A percentile compares a stretch with the other conserved stretches of the same genome.
phyloP scores from a whole-genome alignment of 2,888 invertebrate species.

The Harmothoe impar region DNA sequence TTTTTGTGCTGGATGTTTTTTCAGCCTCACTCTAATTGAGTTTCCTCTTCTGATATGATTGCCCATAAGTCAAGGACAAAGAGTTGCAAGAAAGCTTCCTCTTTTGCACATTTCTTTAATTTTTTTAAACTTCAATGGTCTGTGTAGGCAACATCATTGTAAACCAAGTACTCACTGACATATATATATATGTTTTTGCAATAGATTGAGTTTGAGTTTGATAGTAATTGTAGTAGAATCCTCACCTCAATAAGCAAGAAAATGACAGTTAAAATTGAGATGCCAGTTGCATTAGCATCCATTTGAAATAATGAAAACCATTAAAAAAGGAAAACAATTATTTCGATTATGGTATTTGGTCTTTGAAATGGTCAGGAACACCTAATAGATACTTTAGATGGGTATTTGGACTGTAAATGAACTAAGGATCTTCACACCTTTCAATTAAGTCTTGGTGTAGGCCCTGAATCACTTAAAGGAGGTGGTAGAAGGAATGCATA shows the following conservation, averaged over 20 bases:
- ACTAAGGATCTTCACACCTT: too few species aligned
- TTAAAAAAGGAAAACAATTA: too few species aligned
- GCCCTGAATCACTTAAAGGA: too few species aligned
- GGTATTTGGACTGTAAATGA: too few species aligned
- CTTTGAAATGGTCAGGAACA: too few species aligned
- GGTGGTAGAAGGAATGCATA: too few species aligned
- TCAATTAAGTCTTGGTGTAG: too few species aligned
- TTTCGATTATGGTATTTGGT: too few species aligned
- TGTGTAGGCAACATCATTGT: not conserved
- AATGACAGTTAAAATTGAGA: too few species aligned
- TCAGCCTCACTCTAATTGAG: constrained; percentile 27
- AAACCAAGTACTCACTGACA: not conserved
- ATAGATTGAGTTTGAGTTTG: not conserved
- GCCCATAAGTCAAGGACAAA: constrained; percentile 13
- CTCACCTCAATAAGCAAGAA: not conserved
- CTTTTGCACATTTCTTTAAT: not conserved
- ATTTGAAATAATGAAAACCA: too few species aligned
- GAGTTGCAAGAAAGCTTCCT: not conserved
- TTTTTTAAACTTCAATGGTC: not conserved
- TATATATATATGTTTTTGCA: not conserved
- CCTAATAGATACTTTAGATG: too few species aligned
- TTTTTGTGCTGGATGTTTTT: constrained; percentile 19
- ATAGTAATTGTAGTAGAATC: not conserved
- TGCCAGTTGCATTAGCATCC: too few species aligned
- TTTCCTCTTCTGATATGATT: not conserved